These are phyloP conservation scores for Anguilla obscura DNA, from an alignment of 2,797 vertebrate species.

Conservation along the genomic window DNA sequence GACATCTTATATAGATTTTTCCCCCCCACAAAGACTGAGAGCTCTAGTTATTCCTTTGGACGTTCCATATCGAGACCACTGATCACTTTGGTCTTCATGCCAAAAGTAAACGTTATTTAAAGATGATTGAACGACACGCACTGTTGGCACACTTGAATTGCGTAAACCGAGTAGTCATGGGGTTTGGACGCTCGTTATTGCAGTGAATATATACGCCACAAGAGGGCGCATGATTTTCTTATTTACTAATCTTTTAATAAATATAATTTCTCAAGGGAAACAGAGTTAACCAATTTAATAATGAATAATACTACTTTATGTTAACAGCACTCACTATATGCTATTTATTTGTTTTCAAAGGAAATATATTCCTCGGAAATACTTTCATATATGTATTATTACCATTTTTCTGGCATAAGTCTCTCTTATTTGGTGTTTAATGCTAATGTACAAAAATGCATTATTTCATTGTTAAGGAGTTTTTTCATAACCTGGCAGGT, in stretches of 20 bases:
- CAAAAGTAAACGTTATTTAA: background rate
- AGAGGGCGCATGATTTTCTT: slow-evolving; percentile 12
- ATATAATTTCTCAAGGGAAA: background rate
- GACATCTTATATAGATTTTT: background rate
- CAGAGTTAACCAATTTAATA: background rate
- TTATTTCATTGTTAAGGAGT: background rate
- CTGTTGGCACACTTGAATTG: background rate
- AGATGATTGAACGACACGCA: background rate
- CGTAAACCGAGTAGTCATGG: background rate
- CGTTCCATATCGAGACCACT: background rate
- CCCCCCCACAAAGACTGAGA: background rate
- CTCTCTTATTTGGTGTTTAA: background rate
- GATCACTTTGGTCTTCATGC: background rate
- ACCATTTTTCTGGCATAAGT: background rate
- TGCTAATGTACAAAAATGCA: background rate
- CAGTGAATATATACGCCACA: slow-evolving; percentile 25
- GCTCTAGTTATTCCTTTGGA: background rate
- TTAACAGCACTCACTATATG: background rate
- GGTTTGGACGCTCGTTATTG: background rate
- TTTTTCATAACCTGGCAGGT: background rate
- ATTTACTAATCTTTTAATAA: background rate
- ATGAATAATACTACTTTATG: background rate
- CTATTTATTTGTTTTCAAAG: background rate
- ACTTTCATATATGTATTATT: background rate
- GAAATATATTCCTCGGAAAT: background rate